These are phyloP conservation scores for Alethe diademata DNA, from an alignment of 2,113 vertebrate species.

Conservation along the genomic window DNA sequence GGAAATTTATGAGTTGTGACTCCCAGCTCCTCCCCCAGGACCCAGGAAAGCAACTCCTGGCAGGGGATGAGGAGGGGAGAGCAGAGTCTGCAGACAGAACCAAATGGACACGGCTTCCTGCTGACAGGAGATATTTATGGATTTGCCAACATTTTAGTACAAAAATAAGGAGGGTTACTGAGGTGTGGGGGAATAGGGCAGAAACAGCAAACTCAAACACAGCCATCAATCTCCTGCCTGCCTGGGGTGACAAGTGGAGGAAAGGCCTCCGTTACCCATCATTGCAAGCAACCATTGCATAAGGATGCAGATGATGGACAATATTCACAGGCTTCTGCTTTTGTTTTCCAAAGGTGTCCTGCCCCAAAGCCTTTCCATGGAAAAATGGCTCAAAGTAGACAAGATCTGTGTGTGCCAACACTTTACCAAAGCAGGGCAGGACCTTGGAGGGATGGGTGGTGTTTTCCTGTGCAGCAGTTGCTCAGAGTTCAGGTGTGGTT, in stretches of 20 bases:
- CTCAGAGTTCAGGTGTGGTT: background rate
- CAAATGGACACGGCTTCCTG: constrained; percentile 10
- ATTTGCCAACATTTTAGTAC: constrained; percentile 50
- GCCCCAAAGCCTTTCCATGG: background rate
- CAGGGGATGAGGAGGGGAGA: background rate
- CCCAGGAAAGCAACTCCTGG: background rate
- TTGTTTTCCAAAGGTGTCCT: background rate
- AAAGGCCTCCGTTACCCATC: background rate
- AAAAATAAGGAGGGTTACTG: constrained; percentile 44
- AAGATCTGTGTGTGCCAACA: rapidly evolving
- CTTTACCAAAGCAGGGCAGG: background rate
- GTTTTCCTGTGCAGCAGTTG: background rate
- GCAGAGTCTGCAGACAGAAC: background rate
- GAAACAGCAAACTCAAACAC: constrained; percentile 30
- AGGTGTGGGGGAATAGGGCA: background rate
- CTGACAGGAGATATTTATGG: constrained; percentile 58
- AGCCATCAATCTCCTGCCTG: constrained; percentile 45
- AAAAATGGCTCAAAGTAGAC: background rate
- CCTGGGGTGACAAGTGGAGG: background rate
- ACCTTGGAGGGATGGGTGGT: background rate
- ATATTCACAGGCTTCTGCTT: background rate
- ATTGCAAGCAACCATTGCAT: background rate
- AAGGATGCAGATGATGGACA: background rate
- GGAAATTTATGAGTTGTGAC: constrained; percentile 57
- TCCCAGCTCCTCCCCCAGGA: constrained; percentile 8